Conservation (phyloP, 2,797 vertebrate genomes). For the Clamator glandarius region DNA sequence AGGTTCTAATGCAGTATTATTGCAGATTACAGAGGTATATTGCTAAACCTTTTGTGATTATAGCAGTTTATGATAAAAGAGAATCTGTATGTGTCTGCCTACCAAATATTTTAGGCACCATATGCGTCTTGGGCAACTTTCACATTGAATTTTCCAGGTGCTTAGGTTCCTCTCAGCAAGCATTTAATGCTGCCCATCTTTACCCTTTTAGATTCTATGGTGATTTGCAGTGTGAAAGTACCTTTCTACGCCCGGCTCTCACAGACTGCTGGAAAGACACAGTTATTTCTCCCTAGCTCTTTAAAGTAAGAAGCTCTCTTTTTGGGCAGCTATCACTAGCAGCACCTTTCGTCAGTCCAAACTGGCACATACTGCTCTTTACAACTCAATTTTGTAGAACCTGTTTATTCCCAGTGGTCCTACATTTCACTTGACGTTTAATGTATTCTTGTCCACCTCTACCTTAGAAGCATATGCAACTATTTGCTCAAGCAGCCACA, state of each 20-base stretch:
- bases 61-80: background rate
- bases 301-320: background rate
- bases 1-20: background rate
- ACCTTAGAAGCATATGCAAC: background rate
- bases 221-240: background rate
- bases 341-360: background rate
- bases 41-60: background rate
- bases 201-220: conserved; percentile 31
- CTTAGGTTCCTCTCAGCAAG: conserved; percentile 29
- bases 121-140: conserved; percentile 10
- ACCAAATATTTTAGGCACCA: background rate
- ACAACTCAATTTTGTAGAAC: background rate
- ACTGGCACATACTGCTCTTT: background rate
- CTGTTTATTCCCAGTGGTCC: background rate
- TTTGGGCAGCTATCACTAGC: background rate
- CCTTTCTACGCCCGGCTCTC: conserved; percentile 21
- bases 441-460: background rate
- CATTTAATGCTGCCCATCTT: conserved; percentile 20
- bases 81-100: background rate
- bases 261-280: conserved; percentile 20
- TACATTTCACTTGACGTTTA: background rate
- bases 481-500: background rate
- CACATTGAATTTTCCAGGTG: background rate
- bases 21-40: background rate
- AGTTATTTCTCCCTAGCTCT: background rate